A percentile compares a stretch with the other conserved stretches of the same genome.
Conservation (phyloP, 2,113 vertebrate genomes). For the Cheilinus undulatus region DNA sequence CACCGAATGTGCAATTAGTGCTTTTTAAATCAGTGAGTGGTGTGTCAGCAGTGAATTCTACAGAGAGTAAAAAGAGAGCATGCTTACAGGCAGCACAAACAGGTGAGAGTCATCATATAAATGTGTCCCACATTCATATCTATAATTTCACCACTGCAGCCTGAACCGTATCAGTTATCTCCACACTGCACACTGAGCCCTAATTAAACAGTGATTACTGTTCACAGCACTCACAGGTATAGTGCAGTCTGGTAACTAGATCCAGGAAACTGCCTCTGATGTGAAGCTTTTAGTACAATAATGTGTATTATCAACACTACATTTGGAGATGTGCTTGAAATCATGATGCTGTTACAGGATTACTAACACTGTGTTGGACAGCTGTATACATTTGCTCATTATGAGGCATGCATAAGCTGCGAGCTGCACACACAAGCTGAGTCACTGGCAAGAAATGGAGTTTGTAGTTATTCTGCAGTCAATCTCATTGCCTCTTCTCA, state of each 20-base stretch:
- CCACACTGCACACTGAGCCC: slow-evolving; percentile 55
- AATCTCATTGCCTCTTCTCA: slow-evolving; percentile 4
- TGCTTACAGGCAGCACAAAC: slow-evolving; percentile 23
- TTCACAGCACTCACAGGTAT: slow-evolving; percentile 28
- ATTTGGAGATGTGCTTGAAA: slow-evolving; percentile 35
- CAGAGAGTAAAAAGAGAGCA: not conserved
- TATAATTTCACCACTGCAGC: slow-evolving; percentile 43
- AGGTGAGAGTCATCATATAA: slow-evolving; percentile 37
- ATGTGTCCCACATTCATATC: slow-evolving; percentile 55
- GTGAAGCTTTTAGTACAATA: slow-evolving; percentile 45
- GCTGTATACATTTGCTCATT: slow-evolving; percentile 8
- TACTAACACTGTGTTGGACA: slow-evolving; percentile 26
- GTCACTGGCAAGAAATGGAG: slow-evolving; percentile 11
- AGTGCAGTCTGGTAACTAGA: slow-evolving; percentile 30
- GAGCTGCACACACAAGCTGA: slow-evolving; percentile 14
- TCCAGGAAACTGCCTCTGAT: slow-evolving; percentile 41
- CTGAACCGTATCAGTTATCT: slow-evolving; percentile 33
- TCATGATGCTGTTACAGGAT: slow-evolving; percentile 18
- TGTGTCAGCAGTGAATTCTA: slow-evolving; percentile 31
- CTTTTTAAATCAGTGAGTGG: slow-evolving; percentile 43
- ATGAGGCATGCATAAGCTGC: slow-evolving; percentile 20
- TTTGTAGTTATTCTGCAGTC: slow-evolving; percentile 4
- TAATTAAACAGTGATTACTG: slow-evolving; percentile 63
- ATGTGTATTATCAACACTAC: slow-evolving; percentile 23
- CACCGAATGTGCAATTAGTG: not conserved